These are phyloP conservation scores for Heliothis peltigera DNA, from an alignment of 2,888 invertebrate genomes.

Conservation along the genomic window DNA sequence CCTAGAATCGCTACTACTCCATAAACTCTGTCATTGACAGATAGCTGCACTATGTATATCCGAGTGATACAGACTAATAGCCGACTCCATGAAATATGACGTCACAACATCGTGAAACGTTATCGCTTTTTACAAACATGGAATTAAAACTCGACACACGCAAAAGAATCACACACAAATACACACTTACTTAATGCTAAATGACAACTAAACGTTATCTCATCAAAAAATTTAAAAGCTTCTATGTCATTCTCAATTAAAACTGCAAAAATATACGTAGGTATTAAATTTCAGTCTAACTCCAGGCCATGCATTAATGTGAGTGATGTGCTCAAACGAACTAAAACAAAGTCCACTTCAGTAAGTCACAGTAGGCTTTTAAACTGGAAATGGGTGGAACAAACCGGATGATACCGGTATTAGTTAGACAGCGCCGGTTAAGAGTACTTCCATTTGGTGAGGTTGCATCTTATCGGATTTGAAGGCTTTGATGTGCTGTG, in stretches of 20 bases:
- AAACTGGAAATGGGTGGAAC: slow-evolving; percentile 53
- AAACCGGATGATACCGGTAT: slow-evolving; percentile 59
- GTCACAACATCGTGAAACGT: too few species aligned
- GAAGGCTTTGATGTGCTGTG: slow-evolving; percentile 8
- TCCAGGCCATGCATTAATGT: slow-evolving; percentile 51
- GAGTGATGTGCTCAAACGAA: slow-evolving; percentile 58
- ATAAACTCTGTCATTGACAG: too few species aligned
- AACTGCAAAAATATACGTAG: slow-evolving; percentile 28
- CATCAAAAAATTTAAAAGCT: slow-evolving; percentile 24
- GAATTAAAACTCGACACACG: too few species aligned
- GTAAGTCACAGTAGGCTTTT: slow-evolving; percentile 73
- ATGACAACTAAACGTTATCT: neutral
- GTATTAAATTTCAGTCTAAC: slow-evolving; percentile 47
- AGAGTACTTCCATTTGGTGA: slow-evolving; percentile 45
- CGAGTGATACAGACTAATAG: neutral
- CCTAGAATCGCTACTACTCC: too few species aligned
- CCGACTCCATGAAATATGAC: too few species aligned
- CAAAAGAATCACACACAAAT: too few species aligned
- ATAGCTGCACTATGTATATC: slow-evolving; percentile 1
- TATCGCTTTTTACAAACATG: too few species aligned
- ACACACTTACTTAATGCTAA: too few species aligned
- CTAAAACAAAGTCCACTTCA: slow-evolving; percentile 65
- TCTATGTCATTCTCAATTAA: slow-evolving; percentile 29
- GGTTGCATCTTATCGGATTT: slow-evolving; percentile 37
- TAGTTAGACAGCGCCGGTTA: slow-evolving; percentile 48